Evolutionary conservation across 1,140 invertebrate genomes (phyloP).

Genomic region (Euglossa dilemma): DNA sequence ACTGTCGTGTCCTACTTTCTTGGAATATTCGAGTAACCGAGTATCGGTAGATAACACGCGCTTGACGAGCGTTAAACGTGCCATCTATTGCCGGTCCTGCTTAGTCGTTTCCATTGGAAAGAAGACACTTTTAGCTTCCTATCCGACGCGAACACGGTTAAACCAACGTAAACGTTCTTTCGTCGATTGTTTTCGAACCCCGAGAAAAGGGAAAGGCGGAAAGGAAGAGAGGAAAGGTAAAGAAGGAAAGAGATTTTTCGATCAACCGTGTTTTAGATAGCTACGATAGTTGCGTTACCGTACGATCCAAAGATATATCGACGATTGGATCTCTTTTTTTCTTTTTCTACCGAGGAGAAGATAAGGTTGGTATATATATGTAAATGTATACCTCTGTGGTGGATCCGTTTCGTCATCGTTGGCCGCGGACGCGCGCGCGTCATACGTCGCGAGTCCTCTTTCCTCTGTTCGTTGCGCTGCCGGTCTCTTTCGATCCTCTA

Average conservation of each 20-base stretch:
- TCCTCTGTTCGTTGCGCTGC: slow-evolving; percentile 22
- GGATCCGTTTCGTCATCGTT: slow-evolving; percentile 14
- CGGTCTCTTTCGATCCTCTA: slow-evolving; percentile 36
- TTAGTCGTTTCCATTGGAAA: background rate
- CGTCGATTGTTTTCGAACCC: no score
- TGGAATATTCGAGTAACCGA: slow-evolving; percentile 50
- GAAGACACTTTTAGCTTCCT: no score
- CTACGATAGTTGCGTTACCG: no score
- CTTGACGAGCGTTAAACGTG: background rate
- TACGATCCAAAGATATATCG: background rate
- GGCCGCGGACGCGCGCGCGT: slow-evolving; percentile 4
- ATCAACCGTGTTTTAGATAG: no score
- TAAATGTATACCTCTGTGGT: background rate
- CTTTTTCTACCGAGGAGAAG: background rate
- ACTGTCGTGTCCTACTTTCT: slow-evolving; percentile 52
- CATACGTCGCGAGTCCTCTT: slow-evolving; percentile 27
- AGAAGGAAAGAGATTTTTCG: no score
- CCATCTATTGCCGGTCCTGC: background rate
- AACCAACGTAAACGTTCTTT: no score
- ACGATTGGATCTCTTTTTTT: background rate
- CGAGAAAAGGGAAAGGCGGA: no score
- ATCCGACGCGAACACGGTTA: no score
- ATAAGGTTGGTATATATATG: background rate
- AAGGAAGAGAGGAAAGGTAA: no score
- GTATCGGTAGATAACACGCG: slow-evolving; percentile 40